Conservation (phyloP, 1,140 invertebrate genomes). For the Paracyclopina nana region DNA sequence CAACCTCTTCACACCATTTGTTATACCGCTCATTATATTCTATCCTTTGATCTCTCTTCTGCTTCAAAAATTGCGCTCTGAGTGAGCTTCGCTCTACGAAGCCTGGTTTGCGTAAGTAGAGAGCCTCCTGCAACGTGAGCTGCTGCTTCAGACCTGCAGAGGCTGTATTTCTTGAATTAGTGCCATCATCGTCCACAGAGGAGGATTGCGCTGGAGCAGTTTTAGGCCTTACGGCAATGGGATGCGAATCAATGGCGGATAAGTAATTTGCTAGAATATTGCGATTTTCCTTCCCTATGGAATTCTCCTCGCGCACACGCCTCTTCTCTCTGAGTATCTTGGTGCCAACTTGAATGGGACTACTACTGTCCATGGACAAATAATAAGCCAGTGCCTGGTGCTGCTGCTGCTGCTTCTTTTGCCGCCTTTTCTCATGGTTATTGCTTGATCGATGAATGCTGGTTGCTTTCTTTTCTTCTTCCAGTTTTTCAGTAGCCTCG, state of each 20-base stretch:
- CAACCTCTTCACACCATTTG: background rate
- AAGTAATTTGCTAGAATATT: constrained; percentile 7
- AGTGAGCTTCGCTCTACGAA: background rate
- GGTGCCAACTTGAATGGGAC: background rate
- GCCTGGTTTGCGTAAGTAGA: background rate
- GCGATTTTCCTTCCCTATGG: constrained; percentile 8
- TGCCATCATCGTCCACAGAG: background rate
- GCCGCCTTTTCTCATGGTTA: no score
- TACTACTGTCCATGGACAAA: background rate
- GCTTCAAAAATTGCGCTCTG: background rate
- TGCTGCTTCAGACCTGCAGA: background rate
- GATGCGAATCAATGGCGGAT: background rate
- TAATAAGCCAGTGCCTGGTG: background rate
- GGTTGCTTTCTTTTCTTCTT: no score
- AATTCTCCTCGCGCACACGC: constrained; percentile 1
- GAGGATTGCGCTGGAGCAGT: background rate
- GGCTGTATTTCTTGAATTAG: background rate
- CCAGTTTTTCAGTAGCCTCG: no score
- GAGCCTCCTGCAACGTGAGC: background rate
- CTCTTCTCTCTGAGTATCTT: background rate
- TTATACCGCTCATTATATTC: background rate
- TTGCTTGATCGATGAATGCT: no score
- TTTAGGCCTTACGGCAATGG: background rate
- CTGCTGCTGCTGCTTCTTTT: background rate
- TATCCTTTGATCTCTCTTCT: constrained; percentile 2